phyloP scores from a whole-genome alignment of 2,888 invertebrate genomes.

The Ormyrus pomaceus region DNA sequence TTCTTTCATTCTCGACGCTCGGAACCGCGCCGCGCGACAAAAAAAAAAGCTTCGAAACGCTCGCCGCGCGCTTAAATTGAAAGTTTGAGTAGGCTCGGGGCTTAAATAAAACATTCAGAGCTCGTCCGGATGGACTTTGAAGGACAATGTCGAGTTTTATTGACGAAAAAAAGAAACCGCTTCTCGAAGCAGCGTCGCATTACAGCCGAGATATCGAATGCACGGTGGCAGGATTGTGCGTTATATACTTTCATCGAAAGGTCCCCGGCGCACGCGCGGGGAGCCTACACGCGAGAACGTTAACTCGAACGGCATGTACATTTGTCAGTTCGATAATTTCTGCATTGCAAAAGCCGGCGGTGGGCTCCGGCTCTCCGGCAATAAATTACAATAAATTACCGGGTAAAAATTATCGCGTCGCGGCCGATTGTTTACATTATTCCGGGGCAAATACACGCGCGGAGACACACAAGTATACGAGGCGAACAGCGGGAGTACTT shows the following conservation, averaged over 20 bases:
- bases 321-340: conserved; percentile 39
- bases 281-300: background rate
- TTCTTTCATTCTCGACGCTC: no score
- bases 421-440: conserved; percentile 48
- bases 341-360: conserved; percentile 30
- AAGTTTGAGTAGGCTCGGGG: conserved; percentile 4
- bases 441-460: background rate
- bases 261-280: background rate
- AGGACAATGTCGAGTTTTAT: conserved; percentile 8
- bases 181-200: no score
- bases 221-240: no score
- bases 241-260: background rate
- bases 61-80: conserved; percentile 3
- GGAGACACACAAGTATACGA: background rate
- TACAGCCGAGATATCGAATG: no score
- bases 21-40: background rate
- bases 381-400: conserved; percentile 47
- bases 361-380: background rate
- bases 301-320: background rate
- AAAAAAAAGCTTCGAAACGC: conserved; percentile 16
- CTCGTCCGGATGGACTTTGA: background rate
- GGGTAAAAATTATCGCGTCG: conserved; percentile 29
- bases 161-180: conserved; percentile 17
- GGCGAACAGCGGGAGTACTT: conserved; percentile 5
- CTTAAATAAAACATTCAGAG: conserved; percentile 7